Evolutionary conservation across 2,888 invertebrate genomes (phyloP).

Genomic region (Nymphalis urticae): DNA sequence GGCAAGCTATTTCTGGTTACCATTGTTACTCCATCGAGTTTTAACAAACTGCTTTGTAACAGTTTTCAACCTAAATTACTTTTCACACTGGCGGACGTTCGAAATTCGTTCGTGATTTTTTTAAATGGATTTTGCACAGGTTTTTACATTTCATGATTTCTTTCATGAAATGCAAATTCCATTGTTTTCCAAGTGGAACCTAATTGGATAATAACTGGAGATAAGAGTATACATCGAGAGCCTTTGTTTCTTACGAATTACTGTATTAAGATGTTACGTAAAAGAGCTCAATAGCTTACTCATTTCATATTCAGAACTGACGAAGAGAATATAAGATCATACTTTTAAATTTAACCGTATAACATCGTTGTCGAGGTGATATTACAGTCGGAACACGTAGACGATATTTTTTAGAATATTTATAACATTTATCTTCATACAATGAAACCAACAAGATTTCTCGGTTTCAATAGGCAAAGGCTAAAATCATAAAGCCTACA

Average conservation of each 20-base stretch:
- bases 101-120: constrained; percentile 5
- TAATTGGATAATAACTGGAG: no score
- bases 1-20: constrained; percentile 12
- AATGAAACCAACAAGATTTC: neutral
- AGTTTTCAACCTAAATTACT: constrained; percentile 37
- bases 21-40: constrained; percentile 30
- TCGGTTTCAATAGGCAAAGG: no score
- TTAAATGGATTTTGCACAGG: constrained; percentile 10
- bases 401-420: neutral
- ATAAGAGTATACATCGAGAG: no score
- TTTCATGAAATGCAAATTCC: no score
- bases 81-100: constrained; percentile 21
- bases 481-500: neutral
- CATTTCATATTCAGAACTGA: constrained; percentile 5
- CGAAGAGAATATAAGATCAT: neutral
- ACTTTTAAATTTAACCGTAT: neutral
- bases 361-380: neutral
- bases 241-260: neutral
- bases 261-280: neutral
- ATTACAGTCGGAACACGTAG: neutral
- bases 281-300: neutral
- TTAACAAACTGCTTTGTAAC: constrained; percentile 34
- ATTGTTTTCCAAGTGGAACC: no score
- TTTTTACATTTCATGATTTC: neutral
- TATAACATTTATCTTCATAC: neutral